Percentiles rank a stretch among this genome's conserved stretches.
phyloP scores from a whole-genome alignment of 2,113 vertebrate species.

The Hassar affinis region DNA sequence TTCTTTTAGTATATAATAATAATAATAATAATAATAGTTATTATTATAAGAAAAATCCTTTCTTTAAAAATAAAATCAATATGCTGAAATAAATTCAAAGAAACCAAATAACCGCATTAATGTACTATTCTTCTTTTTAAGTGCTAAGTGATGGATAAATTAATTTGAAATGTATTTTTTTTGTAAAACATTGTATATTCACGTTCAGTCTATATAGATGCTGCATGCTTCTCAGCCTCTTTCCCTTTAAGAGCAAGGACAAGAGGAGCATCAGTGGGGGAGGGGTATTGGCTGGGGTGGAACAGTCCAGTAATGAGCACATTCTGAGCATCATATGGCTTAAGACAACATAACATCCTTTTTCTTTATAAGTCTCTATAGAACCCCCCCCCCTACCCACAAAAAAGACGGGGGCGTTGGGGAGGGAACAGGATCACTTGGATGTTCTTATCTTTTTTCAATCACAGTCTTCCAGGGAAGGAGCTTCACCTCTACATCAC shows the following conservation, averaged over 20 bases:
- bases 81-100: neutral
- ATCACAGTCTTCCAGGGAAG: slow-evolving; percentile 57
- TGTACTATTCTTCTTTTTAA: neutral
- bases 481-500: slow-evolving; percentile 58
- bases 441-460: slow-evolving; percentile 44
- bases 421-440: slow-evolving; percentile 44
- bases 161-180: neutral
- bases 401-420: slow-evolving; percentile 48
- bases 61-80: neutral
- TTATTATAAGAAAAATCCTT: too few species aligned
- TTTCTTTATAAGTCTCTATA: slow-evolving; percentile 44
- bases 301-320: slow-evolving; percentile 79
- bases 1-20: too few species aligned
- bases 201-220: slow-evolving; percentile 1
- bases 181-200: neutral
- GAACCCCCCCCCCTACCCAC: slow-evolving; percentile 13
- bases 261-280: slow-evolving; percentile 69
- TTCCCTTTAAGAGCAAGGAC: slow-evolving; percentile 75
- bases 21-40: too few species aligned
- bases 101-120: neutral
- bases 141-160: neutral
- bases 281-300: slow-evolving; percentile 76
- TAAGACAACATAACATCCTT: slow-evolving; percentile 66
- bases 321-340: slow-evolving; percentile 70
- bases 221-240: slow-evolving; percentile 57